A percentile compares a stretch with the other conserved stretches of the same genome.
These are phyloP conservation scores for Chrysaora quinquecirrha DNA, from an alignment of 30 jellyfish, hydroid and myxozoan species.

Conservation along the genomic window DNA sequence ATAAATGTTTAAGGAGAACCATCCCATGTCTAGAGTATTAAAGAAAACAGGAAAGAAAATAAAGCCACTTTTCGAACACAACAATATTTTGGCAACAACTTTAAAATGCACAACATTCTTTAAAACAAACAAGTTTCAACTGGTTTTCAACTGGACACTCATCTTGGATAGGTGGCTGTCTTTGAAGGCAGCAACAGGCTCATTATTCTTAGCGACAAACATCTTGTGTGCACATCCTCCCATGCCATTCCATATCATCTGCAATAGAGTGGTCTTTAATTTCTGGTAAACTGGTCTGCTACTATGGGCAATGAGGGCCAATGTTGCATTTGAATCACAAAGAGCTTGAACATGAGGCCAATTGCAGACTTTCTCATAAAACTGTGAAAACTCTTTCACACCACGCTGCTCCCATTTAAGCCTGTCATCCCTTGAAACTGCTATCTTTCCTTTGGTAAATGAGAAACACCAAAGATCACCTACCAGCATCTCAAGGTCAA, in stretches of 20 bases:
- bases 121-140: too few relatives aligned
- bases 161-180: background rate
- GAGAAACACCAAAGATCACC: background rate
- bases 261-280: conserved; percentile 4
- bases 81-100: too few relatives aligned
- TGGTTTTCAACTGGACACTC: too few relatives aligned
- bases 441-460: background rate
- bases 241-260: conserved; percentile 3
- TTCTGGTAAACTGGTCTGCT: background rate
- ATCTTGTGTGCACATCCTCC: background rate
- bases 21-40: too few relatives aligned
- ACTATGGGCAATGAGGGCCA: conserved; percentile 15
- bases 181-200: background rate
- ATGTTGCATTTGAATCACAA: background rate
- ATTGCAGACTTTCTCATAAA: conserved; percentile 14
- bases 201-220: background rate
- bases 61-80: too few relatives aligned
- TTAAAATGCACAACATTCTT: too few relatives aligned
- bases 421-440: conserved; percentile 7
- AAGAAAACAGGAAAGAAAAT: too few relatives aligned
- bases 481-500: conserved; percentile 24
- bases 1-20: too few relatives aligned
- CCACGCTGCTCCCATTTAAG: conserved; percentile 25
- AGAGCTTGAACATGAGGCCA: conserved; percentile 15
- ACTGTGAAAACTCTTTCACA: background rate